These are phyloP conservation scores for Chaetogeoica ovagalla DNA, from an alignment of 2,888 invertebrate species.

Conservation along the genomic window DNA sequence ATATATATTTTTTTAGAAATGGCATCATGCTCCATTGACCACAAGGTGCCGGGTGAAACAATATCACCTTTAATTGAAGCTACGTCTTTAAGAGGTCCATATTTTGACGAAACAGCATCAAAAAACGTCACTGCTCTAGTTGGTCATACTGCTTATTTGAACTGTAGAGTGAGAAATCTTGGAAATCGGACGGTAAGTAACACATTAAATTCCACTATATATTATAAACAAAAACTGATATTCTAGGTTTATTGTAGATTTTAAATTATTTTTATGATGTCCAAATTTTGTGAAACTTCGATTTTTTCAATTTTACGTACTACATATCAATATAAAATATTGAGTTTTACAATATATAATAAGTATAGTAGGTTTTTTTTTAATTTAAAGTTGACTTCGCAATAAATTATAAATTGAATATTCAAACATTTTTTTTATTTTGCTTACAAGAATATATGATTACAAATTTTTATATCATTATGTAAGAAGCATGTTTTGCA, in stretches of 20 bases:
- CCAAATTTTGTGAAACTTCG: not conserved
- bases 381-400: no score
- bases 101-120: slow-evolving; percentile 54
- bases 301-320: no score
- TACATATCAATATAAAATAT: no score
- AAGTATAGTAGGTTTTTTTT: no score
- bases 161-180: slow-evolving; percentile 55
- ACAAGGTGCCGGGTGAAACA: slow-evolving; percentile 43
- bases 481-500: not conserved
- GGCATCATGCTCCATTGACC: slow-evolving; percentile 30
- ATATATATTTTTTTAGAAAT: slow-evolving; percentile 15
- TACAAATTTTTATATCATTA: no score
- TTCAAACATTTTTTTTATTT: not conserved
- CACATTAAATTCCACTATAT: not conserved
- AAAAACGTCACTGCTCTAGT: slow-evolving; percentile 54
- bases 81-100: slow-evolving; percentile 57
- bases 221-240: not conserved
- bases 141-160: slow-evolving; percentile 55
- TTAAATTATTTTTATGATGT: no score
- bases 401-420: not conserved
- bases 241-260: not conserved
- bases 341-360: no score
- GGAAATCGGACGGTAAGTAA: slow-evolving; percentile 54
- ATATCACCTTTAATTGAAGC: slow-evolving; percentile 58
- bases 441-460: not conserved